Conservation (phyloP, 2,888 invertebrate species). For the Plutella xylostella region DNA sequence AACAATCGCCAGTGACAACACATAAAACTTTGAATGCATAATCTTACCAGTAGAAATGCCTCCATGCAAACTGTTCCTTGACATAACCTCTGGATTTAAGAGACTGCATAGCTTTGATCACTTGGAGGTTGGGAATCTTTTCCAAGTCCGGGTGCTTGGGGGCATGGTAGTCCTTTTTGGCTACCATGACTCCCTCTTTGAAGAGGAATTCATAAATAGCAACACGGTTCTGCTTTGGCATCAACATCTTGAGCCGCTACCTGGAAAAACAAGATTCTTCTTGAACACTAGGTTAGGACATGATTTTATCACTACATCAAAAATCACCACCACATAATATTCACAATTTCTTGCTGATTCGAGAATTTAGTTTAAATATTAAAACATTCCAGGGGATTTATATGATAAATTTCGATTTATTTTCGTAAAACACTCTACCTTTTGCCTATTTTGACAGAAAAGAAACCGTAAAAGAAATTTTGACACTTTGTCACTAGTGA, state of each 20-base stretch:
- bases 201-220: slow-evolving; percentile 98
- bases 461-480: slow-evolving; percentile 9
- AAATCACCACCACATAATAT: slow-evolving; percentile 6
- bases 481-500: too few relatives aligned
- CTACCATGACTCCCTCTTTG: slow-evolving; percentile 99
- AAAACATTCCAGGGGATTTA: slow-evolving; percentile 9
- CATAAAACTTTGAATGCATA: background rate
- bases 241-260: slow-evolving; percentile 90
- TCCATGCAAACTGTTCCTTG: slow-evolving; percentile 99
- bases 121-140: slow-evolving; percentile 96
- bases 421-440: slow-evolving; percentile 27
- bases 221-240: slow-evolving; percentile 98
- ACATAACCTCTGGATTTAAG: slow-evolving; percentile 97
- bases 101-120: slow-evolving; percentile 97
- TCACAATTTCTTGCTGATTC: slow-evolving; percentile 12
- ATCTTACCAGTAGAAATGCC: slow-evolving; percentile 96
- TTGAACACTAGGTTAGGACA: slow-evolving; percentile 22
- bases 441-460: slow-evolving; percentile 36
- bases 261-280: slow-evolving; percentile 42
- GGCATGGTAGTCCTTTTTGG: slow-evolving; percentile 97
- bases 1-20: background rate
- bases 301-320: slow-evolving; percentile 6
- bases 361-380: background rate
- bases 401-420: slow-evolving; percentile 24
- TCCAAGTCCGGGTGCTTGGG: slow-evolving; percentile 98